Evolutionary conservation across 2,113 vertebrate genomes (phyloP), one percentile per base, ranked within the genome.

Genomic region (Cheilinus undulatus): DNA sequence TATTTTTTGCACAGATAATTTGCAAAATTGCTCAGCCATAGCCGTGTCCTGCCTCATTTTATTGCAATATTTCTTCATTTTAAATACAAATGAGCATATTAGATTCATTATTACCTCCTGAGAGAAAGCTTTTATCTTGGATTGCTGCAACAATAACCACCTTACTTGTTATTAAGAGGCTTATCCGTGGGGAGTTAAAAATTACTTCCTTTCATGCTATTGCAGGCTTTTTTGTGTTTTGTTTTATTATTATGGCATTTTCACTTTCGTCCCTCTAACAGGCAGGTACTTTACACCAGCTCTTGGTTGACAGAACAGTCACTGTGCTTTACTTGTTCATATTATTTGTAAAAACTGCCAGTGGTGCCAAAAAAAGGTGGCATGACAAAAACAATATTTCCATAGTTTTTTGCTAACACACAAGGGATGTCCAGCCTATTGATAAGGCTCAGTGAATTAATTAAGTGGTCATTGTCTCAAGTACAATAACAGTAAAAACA

Each of bases 111-210:
- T 50, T 11, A 27, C 42, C 4, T 67, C 23, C n/a, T 22, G 24
- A 40, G 48, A 42, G 22, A 58, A 64, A 12, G 50, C 23, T 45
- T 73, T 69, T 61, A 30, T 52, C 38, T 68, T 27, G 13, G 2
- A 12, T n/a, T 8, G 5, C 38, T 22, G 11, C 13, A 49, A 34
- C 40, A 54, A 34, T 13, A 23, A 52, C 45, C 1, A 0, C 45
- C 61, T 59, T 27, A 26, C 40, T 34, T 20, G 34, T 76, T 36
- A 17, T 61, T 38, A 32, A 30, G 28, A 43, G 22, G 32, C 52
- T 59, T 51, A 59, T 85, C 59, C 58, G n/a, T 14, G 20, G 20
- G 2, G 19, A 28, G 43, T 13, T 22, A 46, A n/a, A 51, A 23
- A 30, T 66, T 14, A 32, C n/a, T 17, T 7, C 15, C 8, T 3